Base-by-base conservation (phyloP, 2,113 vertebrate species). In the Sinocyclocheilus anshuiensis region DNA sequence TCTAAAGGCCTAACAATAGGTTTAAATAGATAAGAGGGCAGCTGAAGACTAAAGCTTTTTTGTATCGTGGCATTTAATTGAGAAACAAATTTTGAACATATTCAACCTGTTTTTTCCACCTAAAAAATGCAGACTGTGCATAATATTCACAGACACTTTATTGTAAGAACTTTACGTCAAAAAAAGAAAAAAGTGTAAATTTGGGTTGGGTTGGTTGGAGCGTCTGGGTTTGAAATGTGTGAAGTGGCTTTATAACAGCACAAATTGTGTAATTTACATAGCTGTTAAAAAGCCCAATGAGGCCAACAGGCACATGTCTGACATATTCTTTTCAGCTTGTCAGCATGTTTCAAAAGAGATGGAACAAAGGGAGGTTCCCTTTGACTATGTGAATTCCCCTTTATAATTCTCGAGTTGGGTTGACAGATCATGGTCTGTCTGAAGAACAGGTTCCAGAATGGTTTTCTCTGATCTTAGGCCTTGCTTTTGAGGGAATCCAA, bases 271-370 rank as follows among this genome's bases (percentile, higher is more conserved):
- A 26, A 83, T 83, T 83, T 72, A 83, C 81, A 48, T 65, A 55
- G 81, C 65, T 69, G 81, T 72, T 83, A 83, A 83, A 80, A 83
- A 72, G 59, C 33, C 26, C 48, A 55, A 39, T 83, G 81, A 15
- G 81, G 81, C 48, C 10, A 83, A 72, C 63, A 83, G 48, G 79
- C 79, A 81, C 39, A 69, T 55, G 45, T 55, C 29, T 57, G 67
- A 83, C 48, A 55, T 83, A 7, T 55, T 55, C 24, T 69, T 39
- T 72, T 55, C 48, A 57, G 45, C 48, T 20, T 83, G 81, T 83
- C 81, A 83, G 67, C 81, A 4, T 71, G 81, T 72, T 83, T 83
- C 67, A 72, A 65, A n/a, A 69, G 80, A 82, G 61, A 53, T 82
- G 42, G 39, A 82, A 82, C 63, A 69, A 82, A 83, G 81, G 81